Conservation (phyloP, 2,797 vertebrate species). For the Neosalanx taihuensis region DNA sequence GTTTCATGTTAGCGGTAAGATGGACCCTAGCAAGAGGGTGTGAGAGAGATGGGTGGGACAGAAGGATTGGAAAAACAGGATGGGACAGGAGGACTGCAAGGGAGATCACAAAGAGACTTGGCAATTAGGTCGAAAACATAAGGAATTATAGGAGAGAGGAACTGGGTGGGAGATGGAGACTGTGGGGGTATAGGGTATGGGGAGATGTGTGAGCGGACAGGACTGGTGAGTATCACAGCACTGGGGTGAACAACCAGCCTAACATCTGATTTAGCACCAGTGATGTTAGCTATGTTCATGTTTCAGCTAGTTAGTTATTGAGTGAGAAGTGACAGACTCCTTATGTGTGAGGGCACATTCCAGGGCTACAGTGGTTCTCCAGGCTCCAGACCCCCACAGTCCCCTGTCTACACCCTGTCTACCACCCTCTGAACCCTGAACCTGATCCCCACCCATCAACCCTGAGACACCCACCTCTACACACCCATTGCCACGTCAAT, state of each 20-base stretch:
- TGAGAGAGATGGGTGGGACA: conserved; percentile 7
- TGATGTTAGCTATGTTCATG: background rate
- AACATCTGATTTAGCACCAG: background rate
- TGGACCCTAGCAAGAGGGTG: conserved; percentile 6
- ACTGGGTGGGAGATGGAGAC: background rate
- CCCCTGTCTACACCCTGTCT: background rate
- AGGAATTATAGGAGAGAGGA: background rate
- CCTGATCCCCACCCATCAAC: conserved; percentile 17
- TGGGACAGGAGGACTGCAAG: background rate
- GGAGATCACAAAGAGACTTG: background rate
- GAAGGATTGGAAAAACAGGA: background rate
- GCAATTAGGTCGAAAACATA: background rate
- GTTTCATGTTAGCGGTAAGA: conserved; percentile 33
- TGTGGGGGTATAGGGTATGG: background rate
- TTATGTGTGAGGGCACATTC: background rate
- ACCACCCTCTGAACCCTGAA: background rate
- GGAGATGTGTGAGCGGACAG: background rate
- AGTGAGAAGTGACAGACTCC: conserved; percentile 4
- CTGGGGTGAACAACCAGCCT: background rate
- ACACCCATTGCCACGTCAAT: background rate
- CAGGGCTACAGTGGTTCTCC: background rate
- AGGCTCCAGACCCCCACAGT: background rate
- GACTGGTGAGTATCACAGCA: background rate
- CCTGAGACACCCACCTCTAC: background rate
- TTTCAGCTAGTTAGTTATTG: background rate